A percentile compares a stretch with the other conserved stretches of the same genome.
Evolutionary conservation across 2,888 invertebrate species (phyloP).

Genomic region (Trissolcus brochymenae): DNA sequence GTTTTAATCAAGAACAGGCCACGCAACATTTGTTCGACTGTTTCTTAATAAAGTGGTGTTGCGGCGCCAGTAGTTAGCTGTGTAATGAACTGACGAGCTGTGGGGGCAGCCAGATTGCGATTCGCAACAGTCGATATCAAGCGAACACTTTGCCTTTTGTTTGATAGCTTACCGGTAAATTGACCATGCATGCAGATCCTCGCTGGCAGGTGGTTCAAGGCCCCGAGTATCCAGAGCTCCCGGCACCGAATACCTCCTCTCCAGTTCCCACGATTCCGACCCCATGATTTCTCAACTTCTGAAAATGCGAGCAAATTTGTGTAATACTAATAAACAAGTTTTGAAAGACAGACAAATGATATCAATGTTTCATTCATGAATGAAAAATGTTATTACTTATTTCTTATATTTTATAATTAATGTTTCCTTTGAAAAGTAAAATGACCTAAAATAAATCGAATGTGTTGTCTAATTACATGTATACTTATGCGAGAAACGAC

Average conservation of each 20-base stretch:
- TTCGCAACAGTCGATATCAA: slow-evolving; percentile 15
- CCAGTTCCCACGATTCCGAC: slow-evolving; percentile 82
- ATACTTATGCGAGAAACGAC: slow-evolving; percentile 17
- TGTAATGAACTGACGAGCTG: slow-evolving; percentile 29
- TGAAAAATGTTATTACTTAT: not conserved
- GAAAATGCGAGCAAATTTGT: slow-evolving; percentile 28
- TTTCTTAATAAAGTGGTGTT: slow-evolving; percentile 24
- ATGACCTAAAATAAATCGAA: not conserved
- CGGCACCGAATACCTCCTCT: slow-evolving; percentile 92
- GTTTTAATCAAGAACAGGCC: slow-evolving; percentile 7
- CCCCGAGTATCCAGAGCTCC: slow-evolving; percentile 85
- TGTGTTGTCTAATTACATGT: slow-evolving; percentile 27
- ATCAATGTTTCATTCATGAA: not conserved
- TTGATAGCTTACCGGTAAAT: slow-evolving; percentile 85
- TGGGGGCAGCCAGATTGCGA: slow-evolving; percentile 12
- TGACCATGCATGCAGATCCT: slow-evolving; percentile 97
- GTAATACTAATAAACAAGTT: slow-evolving; percentile 6
- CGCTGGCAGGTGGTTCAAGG: slow-evolving; percentile 85
- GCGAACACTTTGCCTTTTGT: slow-evolving; percentile 18
- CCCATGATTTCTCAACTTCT: slow-evolving; percentile 69
- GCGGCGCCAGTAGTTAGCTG: slow-evolving; percentile 22
- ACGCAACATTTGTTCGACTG: slow-evolving; percentile 7
- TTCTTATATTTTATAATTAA: not conserved
- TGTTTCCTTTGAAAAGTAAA: not conserved
- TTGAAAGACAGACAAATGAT: not conserved